Conservation (phyloP, 2,888 invertebrate genomes). For the Drepana falcataria region DNA sequence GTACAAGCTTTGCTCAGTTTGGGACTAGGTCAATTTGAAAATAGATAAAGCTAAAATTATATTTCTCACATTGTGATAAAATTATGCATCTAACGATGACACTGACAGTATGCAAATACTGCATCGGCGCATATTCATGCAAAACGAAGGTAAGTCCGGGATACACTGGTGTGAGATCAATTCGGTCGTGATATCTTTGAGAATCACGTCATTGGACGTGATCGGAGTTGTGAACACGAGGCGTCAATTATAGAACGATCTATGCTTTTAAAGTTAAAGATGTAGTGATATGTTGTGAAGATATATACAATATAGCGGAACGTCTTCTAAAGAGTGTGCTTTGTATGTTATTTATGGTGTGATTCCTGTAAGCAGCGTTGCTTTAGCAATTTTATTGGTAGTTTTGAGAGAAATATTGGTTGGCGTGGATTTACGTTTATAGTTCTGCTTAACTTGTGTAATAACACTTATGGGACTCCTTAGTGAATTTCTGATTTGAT, state of each 20-base stretch:
- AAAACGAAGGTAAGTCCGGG: slow-evolving; percentile 4
- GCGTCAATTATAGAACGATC: background rate
- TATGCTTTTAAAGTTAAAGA: slow-evolving; percentile 1
- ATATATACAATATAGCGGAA: too few relatives aligned
- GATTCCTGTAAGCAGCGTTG: background rate
- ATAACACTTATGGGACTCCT: background rate
- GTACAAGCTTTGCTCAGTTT: too few relatives aligned
- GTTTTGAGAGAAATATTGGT: background rate
- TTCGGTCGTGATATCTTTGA: slow-evolving; percentile 2
- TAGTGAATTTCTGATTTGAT: too few relatives aligned
- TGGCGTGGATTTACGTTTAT: background rate
- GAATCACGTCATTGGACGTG: slow-evolving; percentile 4
- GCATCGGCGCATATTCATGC: background rate
- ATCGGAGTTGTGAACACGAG: background rate
- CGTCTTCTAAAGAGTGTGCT: background rate
- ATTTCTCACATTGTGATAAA: too few relatives aligned
- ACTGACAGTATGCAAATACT: background rate
- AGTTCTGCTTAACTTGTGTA: background rate
- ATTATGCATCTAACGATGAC: background rate
- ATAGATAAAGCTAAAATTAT: too few relatives aligned
- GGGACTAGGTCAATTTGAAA: too few relatives aligned
- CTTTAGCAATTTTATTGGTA: background rate
- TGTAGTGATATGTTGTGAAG: background rate
- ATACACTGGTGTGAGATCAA: slow-evolving; percentile 1
- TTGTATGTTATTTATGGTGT: background rate